These are phyloP conservation scores for Sesia apiformis DNA, from an alignment of 2,888 invertebrate genomes.

Conservation along the genomic window DNA sequence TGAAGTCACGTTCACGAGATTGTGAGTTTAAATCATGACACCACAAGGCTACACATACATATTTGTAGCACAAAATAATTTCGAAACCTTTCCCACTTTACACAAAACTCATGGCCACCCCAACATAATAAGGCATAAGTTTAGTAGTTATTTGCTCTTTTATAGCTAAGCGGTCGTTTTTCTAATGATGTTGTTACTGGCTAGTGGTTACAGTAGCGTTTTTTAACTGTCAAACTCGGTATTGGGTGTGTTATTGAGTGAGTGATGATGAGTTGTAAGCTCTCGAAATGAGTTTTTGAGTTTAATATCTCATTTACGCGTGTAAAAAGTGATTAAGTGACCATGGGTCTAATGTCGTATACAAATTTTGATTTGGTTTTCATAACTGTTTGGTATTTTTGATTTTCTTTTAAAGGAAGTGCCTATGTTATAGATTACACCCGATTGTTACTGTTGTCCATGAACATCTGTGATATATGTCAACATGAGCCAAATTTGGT, in stretches of 20 bases:
- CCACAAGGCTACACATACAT: too few relatives aligned
- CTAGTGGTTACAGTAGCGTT: conserved; percentile 44
- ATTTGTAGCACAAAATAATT: too few relatives aligned
- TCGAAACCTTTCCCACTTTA: not conserved
- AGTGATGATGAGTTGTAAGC: conserved; percentile 7
- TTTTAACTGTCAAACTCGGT: conserved; percentile 43
- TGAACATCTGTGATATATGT: too few relatives aligned
- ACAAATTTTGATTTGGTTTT: too few relatives aligned
- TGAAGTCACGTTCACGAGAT: too few relatives aligned
- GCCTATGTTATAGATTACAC: too few relatives aligned
- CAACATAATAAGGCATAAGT: conserved; percentile 47
- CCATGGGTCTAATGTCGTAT: too few relatives aligned
- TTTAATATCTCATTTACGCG: not conserved
- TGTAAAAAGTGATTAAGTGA: not conserved
- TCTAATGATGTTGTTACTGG: conserved; percentile 55
- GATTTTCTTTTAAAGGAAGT: too few relatives aligned
- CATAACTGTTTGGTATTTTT: too few relatives aligned
- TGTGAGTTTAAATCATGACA: too few relatives aligned
- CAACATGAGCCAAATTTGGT: too few relatives aligned
- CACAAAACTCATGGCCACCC: conserved; percentile 18
- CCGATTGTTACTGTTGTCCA: too few relatives aligned
- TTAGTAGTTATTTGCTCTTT: conserved; percentile 54
- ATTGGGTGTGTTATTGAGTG: conserved; percentile 13
- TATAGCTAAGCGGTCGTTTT: conserved; percentile 27
- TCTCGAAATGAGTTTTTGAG: not conserved